phyloP scores from a whole-genome alignment of 2,113 vertebrate genomes.

The Paramisgurnus dabryanus region DNA sequence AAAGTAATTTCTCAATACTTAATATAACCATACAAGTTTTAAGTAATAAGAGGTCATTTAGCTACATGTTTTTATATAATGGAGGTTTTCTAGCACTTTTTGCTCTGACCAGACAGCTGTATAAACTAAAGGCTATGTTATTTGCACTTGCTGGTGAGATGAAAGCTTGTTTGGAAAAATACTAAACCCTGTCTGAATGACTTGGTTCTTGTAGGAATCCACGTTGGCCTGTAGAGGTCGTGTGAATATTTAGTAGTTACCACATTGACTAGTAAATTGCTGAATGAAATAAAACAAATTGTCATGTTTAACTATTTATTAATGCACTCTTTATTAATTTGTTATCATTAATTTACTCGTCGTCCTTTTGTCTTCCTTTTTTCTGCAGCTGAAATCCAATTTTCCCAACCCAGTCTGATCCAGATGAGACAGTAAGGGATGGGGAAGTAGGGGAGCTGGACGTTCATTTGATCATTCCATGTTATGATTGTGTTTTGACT shows the following conservation, averaged over 20 bases:
- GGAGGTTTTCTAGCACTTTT: not conserved
- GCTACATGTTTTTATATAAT: not conserved
- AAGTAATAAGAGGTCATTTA: not conserved
- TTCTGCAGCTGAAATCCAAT: slow-evolving; percentile 72
- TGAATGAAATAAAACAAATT: not conserved
- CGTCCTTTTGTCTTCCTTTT: slow-evolving; percentile 43
- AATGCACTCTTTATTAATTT: slow-evolving; percentile 38
- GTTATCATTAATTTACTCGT: slow-evolving; percentile 40
- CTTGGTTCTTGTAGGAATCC: slow-evolving; percentile 10
- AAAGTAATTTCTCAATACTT: not conserved
- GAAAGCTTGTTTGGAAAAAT: slow-evolving; percentile 1
- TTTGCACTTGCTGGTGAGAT: slow-evolving; percentile 15
- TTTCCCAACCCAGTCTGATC: slow-evolving; percentile 55
- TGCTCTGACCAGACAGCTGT: not conserved
- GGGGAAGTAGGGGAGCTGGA: slow-evolving; percentile 17
- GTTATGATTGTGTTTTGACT: slow-evolving; percentile 9
- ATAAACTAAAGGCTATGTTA: slow-evolving; percentile 4
- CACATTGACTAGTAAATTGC: not conserved
- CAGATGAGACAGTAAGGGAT: slow-evolving; percentile 50
- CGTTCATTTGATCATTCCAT: slow-evolving; percentile 34
- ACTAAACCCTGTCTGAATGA: not conserved
- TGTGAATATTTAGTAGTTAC: not conserved
- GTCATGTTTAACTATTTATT: not conserved
- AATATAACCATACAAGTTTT: not conserved
- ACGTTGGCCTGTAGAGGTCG: slow-evolving; percentile 28